Evolutionary conservation across 2,113 vertebrate species (phyloP).

Genomic region (Pavo muticus): DNA sequence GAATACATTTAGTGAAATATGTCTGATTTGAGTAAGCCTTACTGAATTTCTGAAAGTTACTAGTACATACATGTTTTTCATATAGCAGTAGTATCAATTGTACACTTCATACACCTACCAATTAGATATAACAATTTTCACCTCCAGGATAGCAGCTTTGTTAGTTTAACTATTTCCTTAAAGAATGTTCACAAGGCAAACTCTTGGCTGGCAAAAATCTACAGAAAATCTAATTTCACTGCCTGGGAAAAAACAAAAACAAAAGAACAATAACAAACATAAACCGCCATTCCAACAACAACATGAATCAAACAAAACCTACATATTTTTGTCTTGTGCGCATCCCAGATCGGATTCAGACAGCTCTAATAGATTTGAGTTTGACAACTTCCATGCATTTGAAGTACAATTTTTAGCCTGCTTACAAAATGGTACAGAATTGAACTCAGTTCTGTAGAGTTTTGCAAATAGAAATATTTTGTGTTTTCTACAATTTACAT

Average conservation of each 20-base stretch:
- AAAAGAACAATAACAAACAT: fast-evolving
- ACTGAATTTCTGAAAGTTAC: not conserved
- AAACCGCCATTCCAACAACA: not conserved
- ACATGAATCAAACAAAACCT: not conserved
- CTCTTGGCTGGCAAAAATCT: not conserved
- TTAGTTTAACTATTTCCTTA: not conserved
- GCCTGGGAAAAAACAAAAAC: not conserved
- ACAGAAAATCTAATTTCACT: not conserved
- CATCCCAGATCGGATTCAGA: not conserved
- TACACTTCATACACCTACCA: not conserved
- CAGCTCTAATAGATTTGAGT: not conserved
- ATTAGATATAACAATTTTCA: not conserved
- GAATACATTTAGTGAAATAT: not conserved
- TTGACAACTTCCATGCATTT: not conserved
- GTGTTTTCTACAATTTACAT: not conserved
- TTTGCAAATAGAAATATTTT: not conserved
- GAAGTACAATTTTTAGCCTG: not conserved
- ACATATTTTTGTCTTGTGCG: not conserved
- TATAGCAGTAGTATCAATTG: not conserved
- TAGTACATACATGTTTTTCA: not conserved
- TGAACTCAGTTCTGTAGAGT: not conserved
- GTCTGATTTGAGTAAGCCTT: not conserved
- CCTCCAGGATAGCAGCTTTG: not conserved
- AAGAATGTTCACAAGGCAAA: not conserved
- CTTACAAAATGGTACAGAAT: not conserved